phyloP scores from a whole-genome alignment of 2,888 invertebrate species.

The Ennomos erosarius region DNA sequence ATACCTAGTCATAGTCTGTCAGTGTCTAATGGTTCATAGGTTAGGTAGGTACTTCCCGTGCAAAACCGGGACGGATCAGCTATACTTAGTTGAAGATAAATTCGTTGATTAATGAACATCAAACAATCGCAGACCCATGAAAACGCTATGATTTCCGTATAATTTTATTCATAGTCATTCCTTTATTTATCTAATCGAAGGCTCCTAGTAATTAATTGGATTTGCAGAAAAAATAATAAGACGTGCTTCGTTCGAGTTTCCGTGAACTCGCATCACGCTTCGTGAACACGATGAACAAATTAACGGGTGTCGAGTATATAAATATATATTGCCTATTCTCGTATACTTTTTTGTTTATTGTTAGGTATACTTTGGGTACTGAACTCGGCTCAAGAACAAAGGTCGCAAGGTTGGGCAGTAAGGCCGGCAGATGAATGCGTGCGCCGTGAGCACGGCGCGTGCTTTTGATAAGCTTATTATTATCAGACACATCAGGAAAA shows the following conservation, averaged over 20 bases:
- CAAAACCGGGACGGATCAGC: too few species aligned
- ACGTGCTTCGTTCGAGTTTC: conserved; percentile 42
- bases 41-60: too few species aligned
- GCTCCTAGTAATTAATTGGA: conserved; percentile 23
- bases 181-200: conserved; percentile 28
- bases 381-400: not conserved
- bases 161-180: conserved; percentile 11
- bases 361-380: not conserved
- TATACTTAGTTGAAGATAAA: too few species aligned
- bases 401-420: not conserved
- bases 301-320: not conserved
- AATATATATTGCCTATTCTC: too few species aligned
- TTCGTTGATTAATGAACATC: too few species aligned
- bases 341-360: not conserved
- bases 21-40: too few species aligned
- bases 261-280: conserved; percentile 33
- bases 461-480: too few species aligned
- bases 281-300: conserved; percentile 33
- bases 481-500: too few species aligned
- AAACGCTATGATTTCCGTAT: conserved; percentile 20
- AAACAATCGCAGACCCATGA: conserved; percentile 1
- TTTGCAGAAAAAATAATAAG: conserved; percentile 28
- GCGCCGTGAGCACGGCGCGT: too few species aligned
- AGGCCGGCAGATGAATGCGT: too few species aligned
- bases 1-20: too few species aligned